phyloP scores from a whole-genome alignment of 2,113 vertebrate species.

The Dipodomys stephensi region DNA sequence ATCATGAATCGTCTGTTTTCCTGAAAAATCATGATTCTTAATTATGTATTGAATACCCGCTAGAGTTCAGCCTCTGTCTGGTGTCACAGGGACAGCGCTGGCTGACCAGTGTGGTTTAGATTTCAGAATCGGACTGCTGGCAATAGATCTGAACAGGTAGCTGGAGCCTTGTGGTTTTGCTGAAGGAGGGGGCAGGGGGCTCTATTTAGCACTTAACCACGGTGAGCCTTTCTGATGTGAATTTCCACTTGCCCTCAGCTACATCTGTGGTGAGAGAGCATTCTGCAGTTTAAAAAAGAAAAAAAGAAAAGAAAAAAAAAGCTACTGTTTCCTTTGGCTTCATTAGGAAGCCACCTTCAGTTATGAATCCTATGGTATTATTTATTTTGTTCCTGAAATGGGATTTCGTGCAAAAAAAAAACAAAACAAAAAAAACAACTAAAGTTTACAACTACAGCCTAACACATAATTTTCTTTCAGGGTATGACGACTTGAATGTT shows the following conservation, averaged over 20 bases:
- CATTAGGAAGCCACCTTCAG: slow-evolving; percentile 72
- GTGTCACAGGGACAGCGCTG: slow-evolving; percentile 34
- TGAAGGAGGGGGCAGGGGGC: slow-evolving; percentile 30
- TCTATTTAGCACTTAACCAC: slow-evolving; percentile 86
- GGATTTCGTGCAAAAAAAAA: slow-evolving; percentile 73
- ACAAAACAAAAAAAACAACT: no score
- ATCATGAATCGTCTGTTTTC: slow-evolving; percentile 54
- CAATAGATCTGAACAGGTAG: slow-evolving; percentile 64
- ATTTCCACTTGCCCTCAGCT: slow-evolving; percentile 75
- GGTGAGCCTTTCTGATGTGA: slow-evolving; percentile 63
- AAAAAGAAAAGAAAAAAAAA: background rate
- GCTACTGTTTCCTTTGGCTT: slow-evolving; percentile 76
- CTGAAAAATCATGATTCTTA: slow-evolving; percentile 62
- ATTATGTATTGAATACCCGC: slow-evolving; percentile 65
- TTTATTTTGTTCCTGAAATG: slow-evolving; percentile 83
- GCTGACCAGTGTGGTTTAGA: slow-evolving; percentile 60
- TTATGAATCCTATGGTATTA: slow-evolving; percentile 81
- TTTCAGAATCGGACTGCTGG: slow-evolving; percentile 66
- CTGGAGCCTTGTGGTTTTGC: slow-evolving; percentile 69
- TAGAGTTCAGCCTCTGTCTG: slow-evolving; percentile 50
- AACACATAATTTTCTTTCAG: slow-evolving; percentile 84
- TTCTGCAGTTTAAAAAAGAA: slow-evolving; percentile 62
- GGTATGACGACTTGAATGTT: slow-evolving; percentile 90
- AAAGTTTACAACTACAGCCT: slow-evolving; percentile 82
- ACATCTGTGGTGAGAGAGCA: slow-evolving; percentile 81